Base-by-base conservation (phyloP, 2,888 invertebrate species). In the Brassicogethes aeneus region DNA sequence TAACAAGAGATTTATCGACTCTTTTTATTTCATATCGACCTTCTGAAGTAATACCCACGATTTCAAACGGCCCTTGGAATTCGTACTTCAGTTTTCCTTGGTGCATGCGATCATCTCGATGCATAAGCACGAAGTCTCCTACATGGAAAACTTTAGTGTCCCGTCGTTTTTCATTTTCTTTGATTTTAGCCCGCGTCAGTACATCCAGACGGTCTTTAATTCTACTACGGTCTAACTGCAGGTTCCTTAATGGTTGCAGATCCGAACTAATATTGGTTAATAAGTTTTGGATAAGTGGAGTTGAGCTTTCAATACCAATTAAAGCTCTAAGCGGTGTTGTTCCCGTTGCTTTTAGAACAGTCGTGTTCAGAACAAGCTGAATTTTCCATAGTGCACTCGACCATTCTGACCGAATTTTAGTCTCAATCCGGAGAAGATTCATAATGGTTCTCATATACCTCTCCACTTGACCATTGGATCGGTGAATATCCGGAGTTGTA, bases 341-440 rank as follows among this genome's bases (percentile, higher is more conserved):
- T 17, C 46, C 30, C 10, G 39, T 48, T 2, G 48, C 35, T 44
- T 54, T 54, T 23, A 54, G 51, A 34, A 51, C 23, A 2, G 53
- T 50, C 1, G 39, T 38, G 33, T 53, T 53, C 10, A 50, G 35
- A 13, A 48, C 44, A 2, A 51, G 32, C 16, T 53, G 48, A 10
- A 53, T 49, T 35, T 50, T 54, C 44, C 44, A 49, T n/a, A 51
- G 16, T 15, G 31, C 36, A 31, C 41, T 53, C 45, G 47, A 34
- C 48, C 47, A 47, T 47, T 48, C 47, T 44, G 44, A 36, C 45
- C 45, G 38, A 16, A 46, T 17, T 23, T 23, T 23, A 10, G 36
- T 32, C 17, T 35, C 17, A 15, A 43, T 35, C 12, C 45, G 15
- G 5, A 33, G 14, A 5, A 23, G 23, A n/a, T n/a, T n/a, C n/a